These are phyloP conservation scores for Fragum fragum DNA, from an alignment of 2,888 invertebrate species.

Conservation along the genomic window DNA sequence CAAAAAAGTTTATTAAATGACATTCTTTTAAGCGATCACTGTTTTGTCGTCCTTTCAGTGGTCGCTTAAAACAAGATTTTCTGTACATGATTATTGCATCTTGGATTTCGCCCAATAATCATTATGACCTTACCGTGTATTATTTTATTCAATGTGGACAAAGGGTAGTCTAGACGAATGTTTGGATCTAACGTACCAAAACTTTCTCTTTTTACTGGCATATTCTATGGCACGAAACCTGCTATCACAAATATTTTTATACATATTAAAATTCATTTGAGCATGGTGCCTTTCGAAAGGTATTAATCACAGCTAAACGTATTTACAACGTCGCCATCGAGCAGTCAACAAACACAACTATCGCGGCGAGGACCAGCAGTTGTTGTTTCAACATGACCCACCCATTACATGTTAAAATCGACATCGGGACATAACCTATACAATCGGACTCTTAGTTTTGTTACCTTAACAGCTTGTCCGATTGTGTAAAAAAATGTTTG, in stretches of 20 bases:
- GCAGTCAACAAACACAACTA: too few relatives aligned
- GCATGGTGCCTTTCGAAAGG: neutral
- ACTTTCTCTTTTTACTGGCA: neutral
- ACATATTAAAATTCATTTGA: too few relatives aligned
- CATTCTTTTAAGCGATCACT: too few relatives aligned
- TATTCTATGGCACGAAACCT: neutral
- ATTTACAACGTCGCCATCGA: neutral
- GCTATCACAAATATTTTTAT: neutral
- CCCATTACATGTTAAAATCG: neutral
- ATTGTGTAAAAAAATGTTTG: too few relatives aligned
- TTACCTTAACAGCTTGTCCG: too few relatives aligned
- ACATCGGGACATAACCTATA: neutral
- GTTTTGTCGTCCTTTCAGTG: too few relatives aligned
- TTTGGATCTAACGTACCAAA: neutral
- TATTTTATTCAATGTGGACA: neutral
- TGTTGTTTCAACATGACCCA: neutral
- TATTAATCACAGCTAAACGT: neutral
- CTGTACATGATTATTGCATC: neutral
- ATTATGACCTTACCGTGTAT: too few relatives aligned
- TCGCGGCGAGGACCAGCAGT: neutral
- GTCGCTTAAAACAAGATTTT: too few relatives aligned
- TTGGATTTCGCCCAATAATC: neutral
- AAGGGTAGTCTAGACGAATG: neutral
- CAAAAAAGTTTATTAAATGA: neutral
- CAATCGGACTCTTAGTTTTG: neutral